Evolutionary conservation across 53 echinoderm and acorn worm genomes (phyloP), one percentile per base, ranked within the genome.

Genomic region (Actinopyga echinites): DNA sequence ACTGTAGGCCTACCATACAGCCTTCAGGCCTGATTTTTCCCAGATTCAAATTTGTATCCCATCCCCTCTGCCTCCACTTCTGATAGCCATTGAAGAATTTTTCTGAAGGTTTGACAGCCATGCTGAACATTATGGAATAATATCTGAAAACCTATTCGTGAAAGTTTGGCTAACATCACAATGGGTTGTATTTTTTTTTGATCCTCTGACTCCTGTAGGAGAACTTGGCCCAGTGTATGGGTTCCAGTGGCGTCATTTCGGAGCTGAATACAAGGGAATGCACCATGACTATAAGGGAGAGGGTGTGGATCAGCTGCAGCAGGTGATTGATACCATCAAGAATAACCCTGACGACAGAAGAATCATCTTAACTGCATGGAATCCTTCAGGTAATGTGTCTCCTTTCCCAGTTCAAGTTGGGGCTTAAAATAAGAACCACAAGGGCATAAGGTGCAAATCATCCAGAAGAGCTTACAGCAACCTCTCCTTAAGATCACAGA

Each of bases 241-340:
- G 9, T 96, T 96, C 83, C 97, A 96, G 82, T 94, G 93, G 97
- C 65, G 97, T 7, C 97, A 96, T 57, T 96, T 96, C 84, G 97
- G 97, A 17, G 97, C 97, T 8, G 87, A 92, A 58, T 96, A 96
- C 84, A 88, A 87, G 49, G 82, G 84, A 23, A 88, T 94, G 86
- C 89, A 94, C 56, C 83, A 90, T n/a, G 93, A 93, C 74, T 96
- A 96, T 86, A 86, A 84, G 0, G 97, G 94, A 0, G 82, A 94
- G 31, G 97, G 97, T 30, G 97, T 94, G 80, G 97, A 96, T 58
- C 97, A 96, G 56, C 83, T 96, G 9, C 93, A 92, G 11, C 40
- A 96, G 23, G 93, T 96, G 21, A 94, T 96, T 12, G 63, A 96
- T 1, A 85, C 87, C 15, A 96, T 96, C 65, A 96, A 90, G 87